Percentiles rank a stretch among this genome's conserved stretches.
phyloP scores from a whole-genome alignment of 2,888 invertebrate genomes.

The Liodrosophila aerea region DNA sequence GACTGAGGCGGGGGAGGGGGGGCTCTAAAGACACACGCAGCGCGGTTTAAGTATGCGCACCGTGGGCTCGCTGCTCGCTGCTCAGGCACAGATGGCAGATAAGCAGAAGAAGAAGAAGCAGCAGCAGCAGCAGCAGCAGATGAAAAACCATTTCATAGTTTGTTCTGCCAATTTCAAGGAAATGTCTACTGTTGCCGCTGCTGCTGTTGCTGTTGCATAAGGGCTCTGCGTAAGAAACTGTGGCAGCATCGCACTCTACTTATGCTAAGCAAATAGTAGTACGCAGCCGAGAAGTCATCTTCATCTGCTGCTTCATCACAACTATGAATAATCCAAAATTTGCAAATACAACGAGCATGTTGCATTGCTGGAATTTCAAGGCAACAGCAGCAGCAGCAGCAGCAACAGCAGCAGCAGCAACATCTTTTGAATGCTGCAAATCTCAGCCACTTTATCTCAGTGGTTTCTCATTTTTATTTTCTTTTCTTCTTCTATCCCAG shows the following conservation, averaged over 20 bases:
- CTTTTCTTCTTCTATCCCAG: slow-evolving; percentile 54
- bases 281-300: slow-evolving; percentile 35
- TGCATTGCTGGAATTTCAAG: slow-evolving; percentile 61
- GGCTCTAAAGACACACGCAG: slow-evolving; percentile 60
- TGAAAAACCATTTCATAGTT: slow-evolving; percentile 49
- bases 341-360: slow-evolving; percentile 62
- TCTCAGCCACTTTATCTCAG: slow-evolving; percentile 76
- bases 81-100: slow-evolving; percentile 58
- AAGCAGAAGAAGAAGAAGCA: slow-evolving; percentile 29
- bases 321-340: slow-evolving; percentile 75
- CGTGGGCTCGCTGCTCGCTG: slow-evolving; percentile 60
- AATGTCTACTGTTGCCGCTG: slow-evolving; percentile 19
- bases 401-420: slow-evolving; percentile 39
- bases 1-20: not conserved
- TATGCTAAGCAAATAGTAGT: slow-evolving; percentile 69
- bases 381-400: slow-evolving; percentile 28
- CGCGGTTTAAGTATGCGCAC: slow-evolving; percentile 66
- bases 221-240: slow-evolving; percentile 72
- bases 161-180: slow-evolving; percentile 69
- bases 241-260: slow-evolving; percentile 61
- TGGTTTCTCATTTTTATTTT: slow-evolving; percentile 68
- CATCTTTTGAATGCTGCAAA: slow-evolving; percentile 74
- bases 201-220: slow-evolving; percentile 46
- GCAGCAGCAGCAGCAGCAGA: slow-evolving; percentile 16
- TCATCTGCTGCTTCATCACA: slow-evolving; percentile 40